phyloP scores from a whole-genome alignment of 2,888 invertebrate species.

The Elegia similella region DNA sequence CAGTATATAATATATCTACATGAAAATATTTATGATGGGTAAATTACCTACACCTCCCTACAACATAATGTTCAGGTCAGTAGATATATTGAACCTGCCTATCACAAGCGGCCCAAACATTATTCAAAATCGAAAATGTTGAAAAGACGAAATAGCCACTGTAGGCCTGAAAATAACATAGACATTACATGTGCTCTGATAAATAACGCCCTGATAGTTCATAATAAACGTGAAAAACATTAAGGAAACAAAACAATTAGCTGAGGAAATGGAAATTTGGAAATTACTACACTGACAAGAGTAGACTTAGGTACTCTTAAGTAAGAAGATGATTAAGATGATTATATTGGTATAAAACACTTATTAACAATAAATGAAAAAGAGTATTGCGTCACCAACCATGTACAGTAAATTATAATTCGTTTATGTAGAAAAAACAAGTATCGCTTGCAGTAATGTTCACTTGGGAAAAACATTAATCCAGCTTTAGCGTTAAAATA shows the following conservation, averaged over 20 bases:
- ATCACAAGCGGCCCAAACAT: constrained; percentile 8
- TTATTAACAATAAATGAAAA: no score
- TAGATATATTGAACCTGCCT: constrained; percentile 22
- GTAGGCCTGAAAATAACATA: not conserved
- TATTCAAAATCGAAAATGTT: constrained; percentile 7
- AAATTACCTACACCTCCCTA: not conserved
- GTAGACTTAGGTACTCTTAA: no score
- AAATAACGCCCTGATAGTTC: not conserved
- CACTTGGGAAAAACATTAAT: constrained; percentile 65
- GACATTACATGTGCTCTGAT: not conserved
- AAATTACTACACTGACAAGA: no score
- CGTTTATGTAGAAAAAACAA: constrained; percentile 32
- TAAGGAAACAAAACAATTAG: no score
- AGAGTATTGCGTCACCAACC: no score
- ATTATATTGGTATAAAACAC: no score
- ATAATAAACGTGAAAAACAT: no score
- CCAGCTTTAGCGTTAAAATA: constrained; percentile 69
- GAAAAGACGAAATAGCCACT: not conserved
- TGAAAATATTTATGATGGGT: not conserved
- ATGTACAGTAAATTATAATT: not conserved
- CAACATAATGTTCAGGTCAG: constrained; percentile 6
- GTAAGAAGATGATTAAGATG: no score
- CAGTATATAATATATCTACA: not conserved
- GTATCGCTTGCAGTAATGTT: constrained; percentile 55
- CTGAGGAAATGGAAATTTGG: no score